Evolutionary conservation across 2,797 vertebrate genomes (phyloP).

Genomic region (Poecilia wingei): DNA sequence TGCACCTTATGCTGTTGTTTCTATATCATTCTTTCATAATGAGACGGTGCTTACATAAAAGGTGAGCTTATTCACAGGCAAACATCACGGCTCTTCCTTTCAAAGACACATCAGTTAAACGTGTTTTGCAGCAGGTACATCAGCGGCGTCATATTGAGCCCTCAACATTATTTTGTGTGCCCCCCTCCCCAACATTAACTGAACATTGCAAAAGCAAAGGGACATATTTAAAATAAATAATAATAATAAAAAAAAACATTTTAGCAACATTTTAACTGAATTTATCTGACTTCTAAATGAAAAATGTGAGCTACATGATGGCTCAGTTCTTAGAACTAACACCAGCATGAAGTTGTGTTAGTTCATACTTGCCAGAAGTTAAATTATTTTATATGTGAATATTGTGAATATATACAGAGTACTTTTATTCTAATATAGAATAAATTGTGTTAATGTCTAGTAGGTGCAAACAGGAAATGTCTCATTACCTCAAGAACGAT

Average conservation of each 20-base stretch:
- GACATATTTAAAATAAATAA: not conserved
- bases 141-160: not conserved
- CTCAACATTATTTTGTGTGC: not conserved
- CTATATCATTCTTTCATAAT: not conserved
- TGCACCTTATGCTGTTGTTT: not conserved
- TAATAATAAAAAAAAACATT: no score
- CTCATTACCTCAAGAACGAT: no score
- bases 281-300: not conserved
- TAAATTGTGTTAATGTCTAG: not conserved
- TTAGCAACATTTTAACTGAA: no score
- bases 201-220: not conserved
- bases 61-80: not conserved
- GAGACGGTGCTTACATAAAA: not conserved
- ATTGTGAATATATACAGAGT: not conserved
- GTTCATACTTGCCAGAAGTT: not conserved
- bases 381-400: not conserved
- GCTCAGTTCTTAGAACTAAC: not conserved
- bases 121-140: not conserved
- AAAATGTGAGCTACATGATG: not conserved
- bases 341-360: not conserved
- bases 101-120: not conserved
- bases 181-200: not conserved
- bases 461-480: not conserved
- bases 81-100: not conserved
- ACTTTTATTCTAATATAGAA: no score